phyloP scores from a whole-genome alignment of 2,888 invertebrate species.

The Plagodis pulveraria region DNA sequence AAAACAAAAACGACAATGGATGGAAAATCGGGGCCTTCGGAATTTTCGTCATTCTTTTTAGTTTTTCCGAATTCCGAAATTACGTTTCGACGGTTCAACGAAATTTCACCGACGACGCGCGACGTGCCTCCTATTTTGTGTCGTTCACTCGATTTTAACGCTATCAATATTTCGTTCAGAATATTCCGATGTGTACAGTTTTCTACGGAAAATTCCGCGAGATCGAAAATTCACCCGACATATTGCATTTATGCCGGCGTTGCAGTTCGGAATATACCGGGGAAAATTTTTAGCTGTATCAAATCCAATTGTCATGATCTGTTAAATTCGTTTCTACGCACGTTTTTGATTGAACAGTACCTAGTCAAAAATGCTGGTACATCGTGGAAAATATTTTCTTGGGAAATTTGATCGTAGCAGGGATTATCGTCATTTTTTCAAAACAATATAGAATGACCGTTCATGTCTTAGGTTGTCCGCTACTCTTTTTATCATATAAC shows the following conservation, averaged over 20 bases:
- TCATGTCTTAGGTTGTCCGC: too few relatives aligned
- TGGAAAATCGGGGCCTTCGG: constrained; percentile 77
- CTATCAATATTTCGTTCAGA: constrained; percentile 1
- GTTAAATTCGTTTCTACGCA: background rate
- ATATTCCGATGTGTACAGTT: background rate
- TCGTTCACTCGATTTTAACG: constrained; percentile 45
- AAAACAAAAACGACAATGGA: constrained; percentile 78
- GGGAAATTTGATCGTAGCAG: too few relatives aligned
- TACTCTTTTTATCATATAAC: too few relatives aligned
- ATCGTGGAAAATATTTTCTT: too few relatives aligned
- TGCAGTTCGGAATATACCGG: background rate
- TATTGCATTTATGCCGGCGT: background rate
- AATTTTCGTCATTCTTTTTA: constrained; percentile 69
- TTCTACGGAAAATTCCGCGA: background rate
- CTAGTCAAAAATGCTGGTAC: too few relatives aligned
- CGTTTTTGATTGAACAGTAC: background rate
- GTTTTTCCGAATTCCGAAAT: constrained; percentile 57
- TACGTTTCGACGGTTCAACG: constrained; percentile 49
- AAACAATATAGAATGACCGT: too few relatives aligned
- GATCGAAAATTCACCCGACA: background rate
- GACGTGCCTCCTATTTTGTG: constrained; percentile 45
- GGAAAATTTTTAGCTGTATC: background rate
- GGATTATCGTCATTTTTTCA: too few relatives aligned
- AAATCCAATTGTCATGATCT: background rate
- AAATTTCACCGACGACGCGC: constrained; percentile 8